phyloP scores from a whole-genome alignment of 2,113 vertebrate genomes.

The Amblyopsis rosae region DNA sequence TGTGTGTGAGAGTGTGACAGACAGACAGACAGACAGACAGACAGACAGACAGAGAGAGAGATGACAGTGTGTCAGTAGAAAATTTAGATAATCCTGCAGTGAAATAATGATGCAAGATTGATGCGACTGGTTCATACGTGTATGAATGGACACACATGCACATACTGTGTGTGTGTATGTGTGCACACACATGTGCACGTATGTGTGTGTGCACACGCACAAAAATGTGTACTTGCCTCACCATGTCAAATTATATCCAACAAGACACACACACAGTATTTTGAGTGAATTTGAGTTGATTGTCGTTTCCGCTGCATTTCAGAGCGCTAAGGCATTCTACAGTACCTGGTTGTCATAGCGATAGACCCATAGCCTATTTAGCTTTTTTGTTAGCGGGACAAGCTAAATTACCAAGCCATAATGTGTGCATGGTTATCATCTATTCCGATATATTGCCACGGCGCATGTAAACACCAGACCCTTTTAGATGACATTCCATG shows the following conservation, averaged over 20 bases:
- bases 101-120: neutral
- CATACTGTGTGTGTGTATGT: constrained; percentile 6
- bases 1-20: constrained; percentile 4
- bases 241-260: too few species aligned
- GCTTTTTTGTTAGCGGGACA: too few species aligned
- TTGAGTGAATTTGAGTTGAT: constrained; percentile 1
- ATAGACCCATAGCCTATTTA: neutral
- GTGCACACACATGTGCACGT: neutral
- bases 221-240: too few species aligned
- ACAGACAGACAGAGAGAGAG: neutral
- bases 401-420: too few species aligned
- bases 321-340: constrained; percentile 24
- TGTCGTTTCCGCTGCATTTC: constrained; percentile 10
- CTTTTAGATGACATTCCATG: too few species aligned
- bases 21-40: neutral
- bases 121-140: too few species aligned
- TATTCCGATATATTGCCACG: too few species aligned
- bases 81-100: too few species aligned
- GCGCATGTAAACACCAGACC: too few species aligned
- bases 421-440: too few species aligned
- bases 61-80: neutral
- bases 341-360: constrained; percentile 13
- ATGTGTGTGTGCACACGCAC: neutral
- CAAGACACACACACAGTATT: constrained; percentile 8
- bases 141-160: neutral